Conservation (phyloP, 2,113 vertebrate genomes). For the Microcebus jonahi region DNA sequence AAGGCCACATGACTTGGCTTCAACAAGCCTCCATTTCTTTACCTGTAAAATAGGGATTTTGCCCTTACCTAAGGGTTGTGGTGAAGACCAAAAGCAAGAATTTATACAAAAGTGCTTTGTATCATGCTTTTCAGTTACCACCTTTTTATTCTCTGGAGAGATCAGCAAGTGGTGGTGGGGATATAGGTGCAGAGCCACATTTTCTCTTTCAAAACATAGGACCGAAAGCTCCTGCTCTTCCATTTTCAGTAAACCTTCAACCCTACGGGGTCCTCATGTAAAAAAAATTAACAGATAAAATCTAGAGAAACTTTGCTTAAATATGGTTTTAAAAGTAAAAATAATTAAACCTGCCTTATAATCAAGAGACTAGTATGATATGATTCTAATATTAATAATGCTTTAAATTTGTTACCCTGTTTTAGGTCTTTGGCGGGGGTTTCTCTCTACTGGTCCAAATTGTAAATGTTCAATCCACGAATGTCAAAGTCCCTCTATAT, state of each 20-base stretch:
- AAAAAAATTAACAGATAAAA: not conserved
- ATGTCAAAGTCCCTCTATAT: not conserved
- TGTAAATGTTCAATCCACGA: not conserved
- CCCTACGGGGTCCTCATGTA: not conserved
- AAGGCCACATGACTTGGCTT: not conserved
- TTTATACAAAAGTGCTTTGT: not conserved
- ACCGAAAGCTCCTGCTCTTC: not conserved
- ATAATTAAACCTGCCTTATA: not conserved
- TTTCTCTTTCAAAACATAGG: not conserved
- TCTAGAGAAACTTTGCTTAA: not conserved
- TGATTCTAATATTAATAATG: not conserved
- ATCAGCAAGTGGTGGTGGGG: not conserved
- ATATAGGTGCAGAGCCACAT: not conserved
- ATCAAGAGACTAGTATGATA: not conserved
- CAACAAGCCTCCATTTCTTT: not conserved
- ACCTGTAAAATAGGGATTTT: slow-evolving; percentile 25
- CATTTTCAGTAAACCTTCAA: not conserved
- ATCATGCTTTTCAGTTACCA: not conserved
- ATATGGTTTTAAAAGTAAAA: not conserved
- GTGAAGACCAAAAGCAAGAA: not conserved
- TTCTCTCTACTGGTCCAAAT: not conserved
- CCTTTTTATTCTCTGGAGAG: not conserved
- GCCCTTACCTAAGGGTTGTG: not conserved
- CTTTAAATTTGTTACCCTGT: not conserved
- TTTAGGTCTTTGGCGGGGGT: not conserved